Evolutionary conservation across 2,888 invertebrate species (phyloP), one percentile per base, ranked within the genome.

Genomic region (Archips crataeganus): DNA sequence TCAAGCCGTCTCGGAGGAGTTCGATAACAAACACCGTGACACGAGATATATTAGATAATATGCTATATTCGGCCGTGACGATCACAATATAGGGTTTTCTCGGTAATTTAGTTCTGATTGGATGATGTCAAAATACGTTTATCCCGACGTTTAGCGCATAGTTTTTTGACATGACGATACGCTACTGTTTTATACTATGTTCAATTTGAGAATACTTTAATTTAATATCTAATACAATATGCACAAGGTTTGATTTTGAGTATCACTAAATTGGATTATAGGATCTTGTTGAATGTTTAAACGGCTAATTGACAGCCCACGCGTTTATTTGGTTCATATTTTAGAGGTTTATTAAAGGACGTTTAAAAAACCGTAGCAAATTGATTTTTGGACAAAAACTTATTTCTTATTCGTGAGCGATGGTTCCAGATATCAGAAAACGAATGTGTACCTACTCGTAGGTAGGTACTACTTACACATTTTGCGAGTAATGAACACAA

Each of bases 81-180:
- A 77, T 68, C 78, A 78, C 81, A 82, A 80, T 36, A 65, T 79
- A 82, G 78, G 77, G 80, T 78, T 85, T 90, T 88, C 86, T 84
- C 76, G 79, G 87, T 87, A 89, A 88, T 87, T 87, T 83, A 73
- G 77, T 79, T 79, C 75, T 86, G 86, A 88, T 87, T 82, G 84
- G 88, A 88, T 92, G 91, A 92, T 87, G 87, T 91, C 91, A 91
- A 85, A 77, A 78, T 72, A 67, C 59, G 63, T 75, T 77, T 75
- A 76, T 66, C 67, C 51, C 60, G 42, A 65, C 65, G 69, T 74
- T 61, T 74, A 74, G 51, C 47, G 72, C 61, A 45, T 73, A 60
- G 68, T 68, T 69, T 69, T 69, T 69, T 45, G 68, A 70, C 60
- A 51, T 5, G 23, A 32, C 1, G 4, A 2, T 32, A 3, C 11